Evolutionary conservation across 1,140 invertebrate species (phyloP).

Genomic region (Muscidifurax raptorellus): DNA sequence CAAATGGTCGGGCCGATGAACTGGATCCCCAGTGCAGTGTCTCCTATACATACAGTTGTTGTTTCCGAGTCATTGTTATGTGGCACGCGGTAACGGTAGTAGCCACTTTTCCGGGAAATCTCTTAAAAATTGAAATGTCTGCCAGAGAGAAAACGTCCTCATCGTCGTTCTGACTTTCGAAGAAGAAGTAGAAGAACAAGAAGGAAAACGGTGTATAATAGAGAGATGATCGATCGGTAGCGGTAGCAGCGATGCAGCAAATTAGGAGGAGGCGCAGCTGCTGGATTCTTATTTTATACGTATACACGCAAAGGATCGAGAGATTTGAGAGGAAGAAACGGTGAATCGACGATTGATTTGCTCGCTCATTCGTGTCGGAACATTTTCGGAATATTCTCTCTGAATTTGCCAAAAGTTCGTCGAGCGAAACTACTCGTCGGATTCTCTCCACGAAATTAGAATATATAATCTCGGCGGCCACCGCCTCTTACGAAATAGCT

Average conservation of each 20-base stretch:
- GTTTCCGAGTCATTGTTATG: slow-evolving; percentile 48
- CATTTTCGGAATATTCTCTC: neutral
- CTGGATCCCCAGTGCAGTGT: neutral
- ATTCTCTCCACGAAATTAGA: neutral
- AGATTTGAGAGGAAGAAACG: neutral
- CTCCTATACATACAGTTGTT: neutral
- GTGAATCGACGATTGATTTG: neutral
- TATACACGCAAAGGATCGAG: neutral
- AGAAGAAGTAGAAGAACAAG: neutral
- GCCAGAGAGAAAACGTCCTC: neutral
- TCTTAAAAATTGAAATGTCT: slow-evolving; percentile 39
- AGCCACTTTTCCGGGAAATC: slow-evolving; percentile 29
- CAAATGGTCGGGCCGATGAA: slow-evolving; percentile 26
- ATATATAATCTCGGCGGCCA: neutral
- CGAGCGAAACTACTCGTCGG: neutral
- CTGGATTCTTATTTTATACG: neutral
- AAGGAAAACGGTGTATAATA: slow-evolving; percentile 6
- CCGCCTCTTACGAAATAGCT: neutral
- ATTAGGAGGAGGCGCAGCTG: slow-evolving; percentile 23
- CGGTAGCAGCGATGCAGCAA: slow-evolving; percentile 37
- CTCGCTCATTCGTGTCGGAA: neutral
- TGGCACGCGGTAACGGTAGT: slow-evolving; percentile 42
- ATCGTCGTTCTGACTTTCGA: neutral
- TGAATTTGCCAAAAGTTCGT: neutral
- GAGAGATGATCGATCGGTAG: neutral